Conservation (phyloP, 2,113 vertebrate genomes). For the Fulmarus glacialis region DNA sequence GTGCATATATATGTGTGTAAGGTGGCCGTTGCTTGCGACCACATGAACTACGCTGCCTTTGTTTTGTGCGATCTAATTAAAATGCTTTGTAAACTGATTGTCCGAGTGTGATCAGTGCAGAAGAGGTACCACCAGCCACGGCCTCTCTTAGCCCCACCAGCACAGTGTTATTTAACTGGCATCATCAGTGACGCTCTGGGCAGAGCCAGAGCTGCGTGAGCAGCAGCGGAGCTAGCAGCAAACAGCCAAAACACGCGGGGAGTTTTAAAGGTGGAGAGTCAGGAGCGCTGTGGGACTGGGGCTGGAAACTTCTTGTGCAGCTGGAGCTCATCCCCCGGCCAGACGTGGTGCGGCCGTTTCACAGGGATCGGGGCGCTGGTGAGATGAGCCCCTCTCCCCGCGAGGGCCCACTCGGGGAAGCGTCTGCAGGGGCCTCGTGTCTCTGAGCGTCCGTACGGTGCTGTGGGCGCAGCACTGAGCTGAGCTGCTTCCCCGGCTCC, state of each 20-base stretch:
- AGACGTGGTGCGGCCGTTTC: neutral
- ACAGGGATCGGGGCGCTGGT: neutral
- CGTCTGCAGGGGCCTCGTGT: neutral
- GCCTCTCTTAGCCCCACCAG: neutral
- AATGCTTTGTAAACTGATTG: neutral
- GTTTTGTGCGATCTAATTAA: neutral
- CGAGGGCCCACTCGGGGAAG: neutral
- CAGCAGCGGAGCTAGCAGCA: accelerated
- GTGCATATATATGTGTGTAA: accelerated
- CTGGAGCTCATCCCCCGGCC: neutral
- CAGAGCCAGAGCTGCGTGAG: accelerated
- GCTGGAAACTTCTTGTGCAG: neutral
- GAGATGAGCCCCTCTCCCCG: neutral
- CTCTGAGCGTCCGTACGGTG: neutral
- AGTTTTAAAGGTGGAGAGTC: neutral
- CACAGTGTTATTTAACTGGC: accelerated
- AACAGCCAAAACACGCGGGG: neutral
- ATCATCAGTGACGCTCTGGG: accelerated
- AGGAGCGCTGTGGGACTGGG: neutral
- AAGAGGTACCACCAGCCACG: accelerated
- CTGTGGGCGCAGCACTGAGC: neutral
- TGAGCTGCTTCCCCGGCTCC: neutral
- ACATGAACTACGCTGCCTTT: accelerated
- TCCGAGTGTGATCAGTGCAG: neutral
- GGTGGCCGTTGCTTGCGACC: accelerated